Conservation (phyloP, 92 coral and sea anemone genomes). For the Palythoa caribaeorum region DNA sequence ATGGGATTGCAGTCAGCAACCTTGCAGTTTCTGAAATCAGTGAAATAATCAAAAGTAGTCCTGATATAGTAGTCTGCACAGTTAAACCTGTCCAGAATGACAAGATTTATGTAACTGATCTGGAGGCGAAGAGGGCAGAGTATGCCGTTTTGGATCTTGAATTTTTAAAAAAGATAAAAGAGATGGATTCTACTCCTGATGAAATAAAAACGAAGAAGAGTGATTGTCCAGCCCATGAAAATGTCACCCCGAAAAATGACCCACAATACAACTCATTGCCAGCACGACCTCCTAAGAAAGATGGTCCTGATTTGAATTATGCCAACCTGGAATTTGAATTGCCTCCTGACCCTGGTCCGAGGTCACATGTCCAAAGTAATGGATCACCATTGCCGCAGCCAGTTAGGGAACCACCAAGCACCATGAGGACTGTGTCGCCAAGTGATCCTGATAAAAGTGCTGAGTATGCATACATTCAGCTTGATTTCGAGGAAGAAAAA, state of each 20-base stretch:
- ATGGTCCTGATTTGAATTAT: neutral
- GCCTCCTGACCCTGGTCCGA: neutral
- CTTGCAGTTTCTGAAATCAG: constrained; percentile 87
- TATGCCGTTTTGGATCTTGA: constrained; percentile 93
- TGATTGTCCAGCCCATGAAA: neutral
- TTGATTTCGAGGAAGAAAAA: constrained; percentile 65
- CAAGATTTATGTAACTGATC: constrained; percentile 78
- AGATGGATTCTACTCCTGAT: constrained; percentile 55
- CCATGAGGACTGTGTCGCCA: neutral
- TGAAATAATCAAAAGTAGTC: constrained; percentile 88
- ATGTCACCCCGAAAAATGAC: neutral
- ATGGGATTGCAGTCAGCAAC: constrained; percentile 86
- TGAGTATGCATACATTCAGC: constrained; percentile 76
- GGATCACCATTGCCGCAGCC: neutral
- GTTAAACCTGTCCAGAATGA: constrained; percentile 90
- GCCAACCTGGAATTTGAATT: constrained; percentile 11
- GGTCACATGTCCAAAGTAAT: constrained; percentile 10
- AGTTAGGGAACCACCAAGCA: constrained; percentile 3
- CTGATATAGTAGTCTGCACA: constrained; percentile 85
- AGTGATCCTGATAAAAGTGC: constrained; percentile 4
- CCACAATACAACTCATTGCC: constrained; percentile 14
- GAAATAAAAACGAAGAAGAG: neutral
- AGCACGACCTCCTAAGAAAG: constrained; percentile 8
- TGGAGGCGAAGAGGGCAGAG: constrained; percentile 66
- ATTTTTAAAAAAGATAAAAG: constrained; percentile 62